These are phyloP conservation scores for Euzetes globulus DNA, from an alignment of 2,888 invertebrate genomes.

Conservation along the genomic window DNA sequence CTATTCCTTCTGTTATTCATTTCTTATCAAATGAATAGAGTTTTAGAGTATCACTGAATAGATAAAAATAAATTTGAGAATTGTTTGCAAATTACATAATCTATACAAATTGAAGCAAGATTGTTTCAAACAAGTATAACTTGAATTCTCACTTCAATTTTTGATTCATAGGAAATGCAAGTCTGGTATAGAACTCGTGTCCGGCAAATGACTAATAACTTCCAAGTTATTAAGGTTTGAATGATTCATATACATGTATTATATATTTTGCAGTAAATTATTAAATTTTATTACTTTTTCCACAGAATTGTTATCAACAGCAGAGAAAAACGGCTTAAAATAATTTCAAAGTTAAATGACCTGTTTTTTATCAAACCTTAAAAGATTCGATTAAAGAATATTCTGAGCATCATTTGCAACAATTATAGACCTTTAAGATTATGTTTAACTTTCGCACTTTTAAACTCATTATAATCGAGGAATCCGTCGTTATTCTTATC, in stretches of 20 bases:
- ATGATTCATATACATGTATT: background rate
- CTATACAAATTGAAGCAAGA: too few relatives aligned
- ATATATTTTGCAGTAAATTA: background rate
- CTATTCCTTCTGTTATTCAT: too few relatives aligned
- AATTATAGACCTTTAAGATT: background rate
- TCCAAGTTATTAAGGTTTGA: slow-evolving; percentile 16
- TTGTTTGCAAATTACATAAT: too few relatives aligned
- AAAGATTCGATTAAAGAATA: background rate
- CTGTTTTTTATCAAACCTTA: background rate
- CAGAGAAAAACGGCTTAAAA: slow-evolving; percentile 2
- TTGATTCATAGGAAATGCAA: slow-evolving; percentile 3
- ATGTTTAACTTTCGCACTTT: slow-evolving; percentile 18
- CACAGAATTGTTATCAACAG: slow-evolving; percentile 13
- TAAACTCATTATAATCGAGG: slow-evolving; percentile 29
- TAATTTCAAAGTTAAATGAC: background rate
- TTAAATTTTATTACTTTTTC: background rate
- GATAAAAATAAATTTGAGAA: too few relatives aligned
- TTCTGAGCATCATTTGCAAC: background rate
- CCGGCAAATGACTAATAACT: background rate
- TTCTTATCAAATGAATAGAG: too few relatives aligned
- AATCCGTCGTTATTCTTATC: slow-evolving; percentile 30
- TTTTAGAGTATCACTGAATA: too few relatives aligned
- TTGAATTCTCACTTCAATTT: too few relatives aligned
- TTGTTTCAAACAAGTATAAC: too few relatives aligned
- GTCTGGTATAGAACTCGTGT: slow-evolving; percentile 2